Base-by-base conservation (phyloP, 2,113 vertebrate species). In the Acanthochromis polyacanthus region DNA sequence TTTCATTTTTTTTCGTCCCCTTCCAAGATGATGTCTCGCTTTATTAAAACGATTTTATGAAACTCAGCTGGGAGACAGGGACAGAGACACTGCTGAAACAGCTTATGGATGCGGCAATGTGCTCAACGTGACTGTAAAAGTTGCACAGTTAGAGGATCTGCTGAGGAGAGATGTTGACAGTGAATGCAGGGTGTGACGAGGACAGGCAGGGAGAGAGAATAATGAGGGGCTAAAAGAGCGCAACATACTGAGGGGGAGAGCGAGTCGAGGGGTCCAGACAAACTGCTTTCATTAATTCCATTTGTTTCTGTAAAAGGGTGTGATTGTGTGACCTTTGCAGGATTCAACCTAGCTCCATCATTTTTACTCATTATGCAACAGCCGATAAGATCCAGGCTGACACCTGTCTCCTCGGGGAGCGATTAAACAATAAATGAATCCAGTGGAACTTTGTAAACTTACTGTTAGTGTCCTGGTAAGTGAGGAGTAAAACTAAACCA, bases 351-450 rank as follows among this genome's bases (percentile, higher is more conserved):
- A 88, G 88, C 95, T 95, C 95, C 93, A 95, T 96, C 92, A 94
- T 96, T 96, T 95, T 95, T 95, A 95, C 96, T 97, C 95, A 96
- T 97, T 97, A 96, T 96, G 93, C 93, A 92, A 93, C 93, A 93
- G 91, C 90, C 65, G 88, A 95, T 90, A 91, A 87, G 92, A 96
- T 94, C 83, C 78, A 74, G 90, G 69, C 91, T 93, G 95, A 94
- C 96, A 96, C 83, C 92, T 90, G 76, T 76, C 82, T 97, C 96
- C 95, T 94, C 82, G 17, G 94, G 95, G 96, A 91, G 88, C 92
- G 95, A 97, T 97, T 97, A 96, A 87, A 81, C 91, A 91, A 93
- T 91, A 87, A 93, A 88, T 80, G 88, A 94, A 96, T 95, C 94
- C 78, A 85, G 88, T 92, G 81, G 88, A 93, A 96, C 88, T 93